phyloP scores from a whole-genome alignment of 2,888 invertebrate genomes.

The Xanthia togata region DNA sequence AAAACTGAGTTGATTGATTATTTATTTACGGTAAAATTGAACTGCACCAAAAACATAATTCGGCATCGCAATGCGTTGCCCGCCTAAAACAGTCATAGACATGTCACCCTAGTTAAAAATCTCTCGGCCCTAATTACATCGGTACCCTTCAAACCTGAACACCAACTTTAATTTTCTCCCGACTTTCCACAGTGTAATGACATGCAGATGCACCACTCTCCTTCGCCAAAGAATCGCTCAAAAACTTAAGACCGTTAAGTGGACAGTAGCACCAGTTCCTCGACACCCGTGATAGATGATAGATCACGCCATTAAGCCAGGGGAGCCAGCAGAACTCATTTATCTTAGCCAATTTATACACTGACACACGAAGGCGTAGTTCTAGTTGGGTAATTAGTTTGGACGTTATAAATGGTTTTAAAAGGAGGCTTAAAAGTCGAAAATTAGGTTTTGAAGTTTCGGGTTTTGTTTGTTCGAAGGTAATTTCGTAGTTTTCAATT shows the following conservation, averaged over 20 bases:
- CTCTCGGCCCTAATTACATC: neutral
- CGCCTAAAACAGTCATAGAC: neutral
- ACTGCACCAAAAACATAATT: neutral
- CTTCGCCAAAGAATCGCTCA: conserved; percentile 21
- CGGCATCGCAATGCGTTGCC: neutral
- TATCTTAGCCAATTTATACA: conserved; percentile 69
- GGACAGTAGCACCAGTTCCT: conserved; percentile 50
- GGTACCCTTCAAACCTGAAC: neutral
- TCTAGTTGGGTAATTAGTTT: conserved; percentile 64
- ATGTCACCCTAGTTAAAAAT: neutral
- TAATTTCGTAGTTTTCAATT: conserved; percentile 32
- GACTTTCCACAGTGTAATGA: neutral
- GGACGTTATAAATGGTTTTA: conserved; percentile 65
- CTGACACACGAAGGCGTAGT: conserved; percentile 62
- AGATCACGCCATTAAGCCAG: conserved; percentile 66
- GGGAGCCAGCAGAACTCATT: conserved; percentile 63
- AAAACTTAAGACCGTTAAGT: conserved; percentile 58
- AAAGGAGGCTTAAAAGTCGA: conserved; percentile 59
- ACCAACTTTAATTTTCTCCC: neutral
- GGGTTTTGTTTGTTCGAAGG: conserved; percentile 16
- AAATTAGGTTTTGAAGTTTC: conserved; percentile 60
- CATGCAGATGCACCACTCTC: conserved; percentile 46
- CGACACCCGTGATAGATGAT: conserved; percentile 64
- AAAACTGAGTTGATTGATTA: neutral
- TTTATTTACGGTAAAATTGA: neutral